Evolutionary conservation across 2,797 vertebrate species (phyloP).

Genomic region (Enteromius afrohamiltoni): DNA sequence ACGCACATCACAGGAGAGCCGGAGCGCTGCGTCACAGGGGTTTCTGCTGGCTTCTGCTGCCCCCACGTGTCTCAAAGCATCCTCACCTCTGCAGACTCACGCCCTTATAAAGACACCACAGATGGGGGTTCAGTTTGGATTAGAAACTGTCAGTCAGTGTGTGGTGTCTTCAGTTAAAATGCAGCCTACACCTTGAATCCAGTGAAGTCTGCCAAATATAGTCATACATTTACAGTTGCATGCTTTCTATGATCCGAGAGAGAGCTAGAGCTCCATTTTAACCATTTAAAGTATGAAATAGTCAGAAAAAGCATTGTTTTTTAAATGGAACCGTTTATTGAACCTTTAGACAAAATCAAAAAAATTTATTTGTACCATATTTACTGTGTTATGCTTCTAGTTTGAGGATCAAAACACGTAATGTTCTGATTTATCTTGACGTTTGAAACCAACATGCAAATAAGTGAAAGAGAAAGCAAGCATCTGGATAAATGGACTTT

Average conservation of each 20-base stretch:
- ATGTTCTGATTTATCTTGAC: background rate
- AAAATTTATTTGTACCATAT: background rate
- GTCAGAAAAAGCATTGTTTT: background rate
- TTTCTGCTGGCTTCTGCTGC: conserved; percentile 11
- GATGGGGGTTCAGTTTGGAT: background rate
- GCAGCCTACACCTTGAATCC: background rate
- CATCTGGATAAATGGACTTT: background rate
- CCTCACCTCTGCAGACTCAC: background rate
- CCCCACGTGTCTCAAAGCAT: background rate
- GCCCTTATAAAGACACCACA: background rate
- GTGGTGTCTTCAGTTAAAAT: background rate
- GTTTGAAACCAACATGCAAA: background rate
- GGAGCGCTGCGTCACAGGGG: background rate
- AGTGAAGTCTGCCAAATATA: background rate
- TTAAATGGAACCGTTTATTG: background rate
- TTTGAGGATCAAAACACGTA: background rate
- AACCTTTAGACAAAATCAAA: background rate
- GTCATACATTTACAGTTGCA: background rate
- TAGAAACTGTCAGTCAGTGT: background rate
- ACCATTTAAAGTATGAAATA: background rate
- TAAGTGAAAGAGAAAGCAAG: background rate
- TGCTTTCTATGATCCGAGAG: background rate
- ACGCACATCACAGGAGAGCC: background rate
- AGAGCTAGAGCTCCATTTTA: background rate
- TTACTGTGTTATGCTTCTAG: background rate